phyloP scores from a whole-genome alignment of 2,797 vertebrate species.

The Anguilla megastoma region DNA sequence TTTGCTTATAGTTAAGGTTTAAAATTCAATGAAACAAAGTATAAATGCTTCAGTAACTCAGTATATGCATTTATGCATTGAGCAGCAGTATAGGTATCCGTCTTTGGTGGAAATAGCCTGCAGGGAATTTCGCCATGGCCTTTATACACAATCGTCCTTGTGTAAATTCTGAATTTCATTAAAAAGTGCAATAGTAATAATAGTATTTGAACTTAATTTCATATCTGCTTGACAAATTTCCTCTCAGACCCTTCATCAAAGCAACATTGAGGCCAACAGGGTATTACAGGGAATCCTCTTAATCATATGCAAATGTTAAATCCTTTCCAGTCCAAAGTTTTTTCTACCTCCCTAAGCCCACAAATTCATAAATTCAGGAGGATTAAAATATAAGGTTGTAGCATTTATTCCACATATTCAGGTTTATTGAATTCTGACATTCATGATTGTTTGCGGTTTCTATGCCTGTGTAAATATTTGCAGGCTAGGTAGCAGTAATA shows the following conservation, averaged over 20 bases:
- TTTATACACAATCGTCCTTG: neutral
- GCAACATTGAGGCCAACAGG: slow-evolving; percentile 66
- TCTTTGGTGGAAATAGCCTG: neutral
- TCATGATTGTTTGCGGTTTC: neutral
- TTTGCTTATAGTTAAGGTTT: neutral
- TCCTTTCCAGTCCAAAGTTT: slow-evolving; percentile 50
- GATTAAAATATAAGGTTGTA: slow-evolving; percentile 56
- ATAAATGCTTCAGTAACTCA: neutral
- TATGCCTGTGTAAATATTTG: neutral
- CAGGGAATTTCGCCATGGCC: neutral
- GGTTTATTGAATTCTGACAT: slow-evolving; percentile 43
- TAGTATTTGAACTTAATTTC: neutral
- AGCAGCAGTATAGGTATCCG: neutral
- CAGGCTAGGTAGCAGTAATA: neutral
- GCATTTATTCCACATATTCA: slow-evolving; percentile 48
- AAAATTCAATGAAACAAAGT: neutral
- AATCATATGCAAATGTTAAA: slow-evolving; percentile 70
- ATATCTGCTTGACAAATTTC: slow-evolving; percentile 46
- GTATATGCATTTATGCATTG: neutral
- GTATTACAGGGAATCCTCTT: slow-evolving; percentile 69
- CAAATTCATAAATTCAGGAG: slow-evolving; percentile 50
- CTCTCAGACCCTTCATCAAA: slow-evolving; percentile 56
- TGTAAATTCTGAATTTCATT: neutral
- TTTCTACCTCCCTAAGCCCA: slow-evolving; percentile 47
- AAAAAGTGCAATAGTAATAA: neutral